Conservation (phyloP, 2,113 vertebrate species). For the Pteropus alecto region DNA sequence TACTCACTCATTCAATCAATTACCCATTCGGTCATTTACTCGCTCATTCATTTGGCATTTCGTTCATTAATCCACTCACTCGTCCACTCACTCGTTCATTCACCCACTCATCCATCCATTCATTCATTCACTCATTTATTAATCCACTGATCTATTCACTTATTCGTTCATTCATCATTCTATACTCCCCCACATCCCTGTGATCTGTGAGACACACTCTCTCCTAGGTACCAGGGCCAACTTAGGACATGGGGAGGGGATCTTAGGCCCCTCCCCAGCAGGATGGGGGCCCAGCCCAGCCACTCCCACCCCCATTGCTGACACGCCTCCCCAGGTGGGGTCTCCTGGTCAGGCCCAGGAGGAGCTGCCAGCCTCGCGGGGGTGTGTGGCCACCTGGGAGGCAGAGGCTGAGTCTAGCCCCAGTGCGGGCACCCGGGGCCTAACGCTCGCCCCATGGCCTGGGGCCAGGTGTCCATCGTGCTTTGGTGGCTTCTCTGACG, state of each 20-base stretch:
- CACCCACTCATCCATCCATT: no score
- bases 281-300: no score
- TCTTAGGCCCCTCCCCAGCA: no score
- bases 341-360: fast-evolving
- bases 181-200: fast-evolving
- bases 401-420: not conserved
- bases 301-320: no score
- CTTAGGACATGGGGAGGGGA: fast-evolving
- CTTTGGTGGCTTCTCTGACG: fast-evolving
- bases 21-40: no score
- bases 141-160: fast-evolving
- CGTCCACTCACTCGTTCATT: no score
- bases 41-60: no score
- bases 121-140: not conserved
- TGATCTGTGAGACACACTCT: fast-evolving
- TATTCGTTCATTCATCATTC: not conserved
- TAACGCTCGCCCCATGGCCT: fast-evolving
- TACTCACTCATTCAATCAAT: no score
- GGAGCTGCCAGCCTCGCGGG: not conserved
- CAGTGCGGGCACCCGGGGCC: fast-evolving
- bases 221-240: not conserved
- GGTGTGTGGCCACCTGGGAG: fast-evolving
- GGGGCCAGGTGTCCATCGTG: fast-evolving
- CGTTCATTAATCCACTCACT: no score
- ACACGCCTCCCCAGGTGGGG: not conserved